phyloP scores from a whole-genome alignment of 2,888 invertebrate species.

The Drosophila incognita region DNA sequence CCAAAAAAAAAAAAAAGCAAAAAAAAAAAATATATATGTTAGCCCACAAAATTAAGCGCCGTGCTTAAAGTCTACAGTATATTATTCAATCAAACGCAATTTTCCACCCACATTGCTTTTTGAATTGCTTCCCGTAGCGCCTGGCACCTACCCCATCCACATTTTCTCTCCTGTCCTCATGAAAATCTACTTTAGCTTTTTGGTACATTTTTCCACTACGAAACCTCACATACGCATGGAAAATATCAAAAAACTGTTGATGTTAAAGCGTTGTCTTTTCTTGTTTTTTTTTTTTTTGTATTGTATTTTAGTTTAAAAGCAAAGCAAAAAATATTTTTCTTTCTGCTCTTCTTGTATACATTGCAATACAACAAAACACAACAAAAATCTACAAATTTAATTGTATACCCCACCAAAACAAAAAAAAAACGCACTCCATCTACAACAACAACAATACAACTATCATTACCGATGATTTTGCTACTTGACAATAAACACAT shows the following conservation, averaged over 20 bases:
- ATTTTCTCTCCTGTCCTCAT: conserved; percentile 21
- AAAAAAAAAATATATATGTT: conserved; percentile 5
- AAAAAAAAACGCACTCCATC: conserved; percentile 40
- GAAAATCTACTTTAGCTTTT: conserved; percentile 32
- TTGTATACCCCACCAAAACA: conserved; percentile 58
- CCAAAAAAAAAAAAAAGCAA: conserved; percentile 31
- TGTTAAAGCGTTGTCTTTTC: conserved; percentile 79
- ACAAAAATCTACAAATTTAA: conserved; percentile 56
- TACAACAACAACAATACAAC: conserved; percentile 38
- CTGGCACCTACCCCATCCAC: conserved; percentile 34
- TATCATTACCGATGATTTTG: conserved; percentile 52
- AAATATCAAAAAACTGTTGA: conserved; percentile 79
- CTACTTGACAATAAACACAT: conserved; percentile 48
- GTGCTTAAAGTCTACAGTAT: conserved; percentile 49
- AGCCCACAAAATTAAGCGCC: conserved; percentile 70
- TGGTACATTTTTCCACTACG: conserved; percentile 76
- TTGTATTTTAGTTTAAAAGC: conserved; percentile 82
- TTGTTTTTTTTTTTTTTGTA: conserved; percentile 75
- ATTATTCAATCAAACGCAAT: conserved; percentile 12
- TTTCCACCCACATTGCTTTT: conserved; percentile 47
- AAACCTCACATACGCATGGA: conserved; percentile 78
- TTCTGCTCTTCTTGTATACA: conserved; percentile 82
- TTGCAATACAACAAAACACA: conserved; percentile 68
- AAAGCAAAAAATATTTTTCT: conserved; percentile 77
- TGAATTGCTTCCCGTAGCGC: conserved; percentile 60